Conservation (phyloP, 2,113 vertebrate genomes). For the Elephantulus edwardii region DNA sequence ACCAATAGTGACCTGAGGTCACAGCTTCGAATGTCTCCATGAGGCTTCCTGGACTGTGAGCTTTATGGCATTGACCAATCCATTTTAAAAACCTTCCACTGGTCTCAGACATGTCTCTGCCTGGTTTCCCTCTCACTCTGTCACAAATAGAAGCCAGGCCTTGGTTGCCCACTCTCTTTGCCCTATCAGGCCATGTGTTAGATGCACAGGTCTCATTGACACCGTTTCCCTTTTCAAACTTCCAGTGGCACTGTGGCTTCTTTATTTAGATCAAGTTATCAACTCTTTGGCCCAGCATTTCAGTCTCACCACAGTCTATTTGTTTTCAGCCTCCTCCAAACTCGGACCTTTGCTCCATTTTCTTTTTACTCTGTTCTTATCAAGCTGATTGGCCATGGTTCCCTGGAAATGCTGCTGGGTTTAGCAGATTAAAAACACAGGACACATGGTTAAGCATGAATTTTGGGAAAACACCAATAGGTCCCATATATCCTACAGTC, state of each 20-base stretch:
- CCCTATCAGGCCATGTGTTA: background rate
- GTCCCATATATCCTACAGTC: background rate
- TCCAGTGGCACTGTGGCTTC: background rate
- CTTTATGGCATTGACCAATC: background rate
- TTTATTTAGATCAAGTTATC: background rate
- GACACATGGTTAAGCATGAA: background rate
- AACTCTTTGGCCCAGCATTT: background rate
- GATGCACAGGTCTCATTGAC: background rate
- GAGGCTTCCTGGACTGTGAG: background rate
- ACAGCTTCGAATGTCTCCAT: background rate
- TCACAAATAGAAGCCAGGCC: slow-evolving; percentile 5
- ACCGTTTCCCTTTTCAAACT: background rate
- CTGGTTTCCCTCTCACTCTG: background rate
- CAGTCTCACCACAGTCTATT: no score
- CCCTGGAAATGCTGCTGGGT: background rate
- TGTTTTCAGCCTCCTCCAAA: background rate
- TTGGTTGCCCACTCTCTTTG: background rate
- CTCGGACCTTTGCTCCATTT: background rate
- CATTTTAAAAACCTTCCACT: background rate
- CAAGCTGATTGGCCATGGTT: background rate
- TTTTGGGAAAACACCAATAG: background rate
- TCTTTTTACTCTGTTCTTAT: background rate
- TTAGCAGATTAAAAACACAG: background rate
- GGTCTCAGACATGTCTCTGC: background rate
- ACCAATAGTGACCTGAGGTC: background rate